Conservation (phyloP, 2,113 vertebrate species). For the Sigmodon hispidus region DNA sequence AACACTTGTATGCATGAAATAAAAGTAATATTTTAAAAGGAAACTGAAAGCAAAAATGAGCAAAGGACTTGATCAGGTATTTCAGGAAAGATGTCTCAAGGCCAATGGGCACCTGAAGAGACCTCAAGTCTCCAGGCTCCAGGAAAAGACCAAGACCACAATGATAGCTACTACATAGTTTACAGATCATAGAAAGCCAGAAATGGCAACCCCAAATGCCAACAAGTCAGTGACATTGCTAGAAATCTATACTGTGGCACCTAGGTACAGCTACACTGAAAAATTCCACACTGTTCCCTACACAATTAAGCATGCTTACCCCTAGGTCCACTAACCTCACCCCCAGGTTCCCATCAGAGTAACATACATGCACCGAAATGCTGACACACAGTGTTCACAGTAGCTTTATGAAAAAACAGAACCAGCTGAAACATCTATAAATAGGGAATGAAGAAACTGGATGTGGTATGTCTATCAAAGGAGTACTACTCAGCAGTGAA, state of each 20-base stretch:
- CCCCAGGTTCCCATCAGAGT: background rate
- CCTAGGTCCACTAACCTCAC: background rate
- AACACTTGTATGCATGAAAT: background rate
- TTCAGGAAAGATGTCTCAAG: background rate
- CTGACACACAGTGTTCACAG: no score
- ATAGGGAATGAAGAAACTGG: background rate
- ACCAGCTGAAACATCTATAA: background rate
- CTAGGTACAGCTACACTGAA: background rate
- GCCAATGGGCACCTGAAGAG: background rate
- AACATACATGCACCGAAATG: background rate
- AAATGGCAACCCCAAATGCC: background rate
- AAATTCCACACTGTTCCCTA: background rate
- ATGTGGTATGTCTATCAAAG: background rate
- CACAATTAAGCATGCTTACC: background rate
- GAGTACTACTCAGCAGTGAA: background rate
- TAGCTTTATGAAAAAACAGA: background rate
- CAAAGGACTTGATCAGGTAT: background rate
- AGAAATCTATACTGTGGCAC: background rate
- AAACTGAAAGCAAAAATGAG: conserved; percentile 7
- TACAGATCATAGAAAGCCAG: background rate
- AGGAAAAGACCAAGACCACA: background rate
- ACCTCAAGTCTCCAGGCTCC: background rate
- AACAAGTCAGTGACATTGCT: background rate
- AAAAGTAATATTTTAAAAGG: background rate
- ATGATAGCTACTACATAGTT: background rate